Conservation (phyloP, 2,113 vertebrate genomes). For the Isichthys henryi region DNA sequence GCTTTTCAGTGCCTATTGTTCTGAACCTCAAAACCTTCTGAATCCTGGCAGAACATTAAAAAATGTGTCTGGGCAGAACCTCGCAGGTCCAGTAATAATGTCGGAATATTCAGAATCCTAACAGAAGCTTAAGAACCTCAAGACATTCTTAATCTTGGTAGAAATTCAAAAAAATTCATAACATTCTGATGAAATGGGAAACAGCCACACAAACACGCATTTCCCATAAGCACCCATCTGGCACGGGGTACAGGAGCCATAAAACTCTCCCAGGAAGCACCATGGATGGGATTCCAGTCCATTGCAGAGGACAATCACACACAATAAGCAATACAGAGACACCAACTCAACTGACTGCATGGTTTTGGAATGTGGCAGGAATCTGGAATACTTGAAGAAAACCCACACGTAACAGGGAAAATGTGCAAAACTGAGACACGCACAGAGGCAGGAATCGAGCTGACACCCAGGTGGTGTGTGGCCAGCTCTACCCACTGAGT, state of each 20-base stretch:
- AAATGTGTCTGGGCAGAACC: background rate
- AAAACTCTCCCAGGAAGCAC: background rate
- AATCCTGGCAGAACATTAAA: background rate
- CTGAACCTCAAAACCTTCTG: background rate
- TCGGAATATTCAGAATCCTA: background rate
- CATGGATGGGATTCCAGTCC: background rate
- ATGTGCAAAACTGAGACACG: background rate
- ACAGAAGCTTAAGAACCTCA: background rate
- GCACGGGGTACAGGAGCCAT: background rate
- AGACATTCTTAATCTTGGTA: slow-evolving; percentile 1
- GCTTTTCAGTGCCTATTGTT: background rate
- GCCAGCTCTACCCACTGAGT: background rate
- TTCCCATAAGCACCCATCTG: background rate
- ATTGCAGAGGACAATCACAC: background rate
- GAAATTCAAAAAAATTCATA: background rate
- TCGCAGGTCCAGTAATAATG: background rate
- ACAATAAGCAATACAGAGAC: background rate
- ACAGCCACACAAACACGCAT: background rate
- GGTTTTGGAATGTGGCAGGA: background rate
- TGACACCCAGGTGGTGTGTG: background rate
- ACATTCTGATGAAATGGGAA: background rate
- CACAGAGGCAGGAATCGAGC: background rate
- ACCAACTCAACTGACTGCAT: background rate
- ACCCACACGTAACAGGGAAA: background rate
- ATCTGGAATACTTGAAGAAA: background rate